phyloP scores from a whole-genome alignment of 2,888 invertebrate genomes.

The Acronicta leporina region DNA sequence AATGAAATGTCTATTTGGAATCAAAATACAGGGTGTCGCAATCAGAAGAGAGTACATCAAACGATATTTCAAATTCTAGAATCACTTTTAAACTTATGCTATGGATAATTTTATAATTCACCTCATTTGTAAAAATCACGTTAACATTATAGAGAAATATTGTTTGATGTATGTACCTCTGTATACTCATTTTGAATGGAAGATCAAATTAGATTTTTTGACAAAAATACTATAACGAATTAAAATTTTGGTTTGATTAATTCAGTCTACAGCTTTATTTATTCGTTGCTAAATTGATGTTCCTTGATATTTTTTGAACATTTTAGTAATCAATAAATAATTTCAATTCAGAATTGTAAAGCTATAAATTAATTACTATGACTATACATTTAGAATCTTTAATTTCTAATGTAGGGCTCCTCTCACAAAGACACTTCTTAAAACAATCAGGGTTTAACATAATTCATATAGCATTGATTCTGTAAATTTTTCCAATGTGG shows the following conservation, averaged over 20 bases:
- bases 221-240: constrained; percentile 40
- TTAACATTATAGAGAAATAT: constrained; percentile 54
- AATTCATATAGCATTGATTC: too few species aligned
- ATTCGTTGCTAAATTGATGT: constrained; percentile 46
- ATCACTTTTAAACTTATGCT: constrained; percentile 33
- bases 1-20: constrained; percentile 63
- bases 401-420: too few species aligned
- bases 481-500: too few species aligned
- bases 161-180: constrained; percentile 61
- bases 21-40: constrained; percentile 80
- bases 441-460: too few species aligned
- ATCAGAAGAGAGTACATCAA: constrained; percentile 68
- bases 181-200: constrained; percentile 54
- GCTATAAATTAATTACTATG: constrained; percentile 28
- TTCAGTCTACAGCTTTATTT: constrained; percentile 24
- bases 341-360: constrained; percentile 33
- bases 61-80: constrained; percentile 65
- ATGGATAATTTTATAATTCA: constrained; percentile 37
- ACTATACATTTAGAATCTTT: too few species aligned
- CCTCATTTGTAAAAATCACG: constrained; percentile 44
- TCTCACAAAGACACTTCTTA: too few species aligned
- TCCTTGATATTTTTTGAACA: constrained; percentile 37
- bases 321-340: constrained; percentile 39
- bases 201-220: constrained; percentile 52
- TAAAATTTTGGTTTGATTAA: constrained; percentile 23